A percentile compares a stretch with the other conserved stretches of the same genome.
These are phyloP conservation scores for Philopotamus ludificatus DNA, from an alignment of 1,140 invertebrate genomes.

Conservation along the genomic window DNA sequence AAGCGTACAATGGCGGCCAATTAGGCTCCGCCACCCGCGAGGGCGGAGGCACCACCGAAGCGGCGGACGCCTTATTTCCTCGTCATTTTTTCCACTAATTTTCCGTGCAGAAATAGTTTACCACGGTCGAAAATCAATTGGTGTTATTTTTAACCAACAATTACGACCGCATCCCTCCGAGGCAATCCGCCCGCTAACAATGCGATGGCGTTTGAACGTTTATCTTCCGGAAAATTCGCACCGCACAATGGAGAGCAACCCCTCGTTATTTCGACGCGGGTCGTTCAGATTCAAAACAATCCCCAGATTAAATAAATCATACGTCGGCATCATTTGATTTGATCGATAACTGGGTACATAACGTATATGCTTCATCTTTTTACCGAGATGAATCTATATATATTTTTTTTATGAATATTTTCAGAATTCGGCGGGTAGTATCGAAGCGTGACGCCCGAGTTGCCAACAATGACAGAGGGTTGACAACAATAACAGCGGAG, in stretches of 20 bases:
- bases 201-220: slow-evolving; percentile 29
- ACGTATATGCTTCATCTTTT: too few relatives aligned
- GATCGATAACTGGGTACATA: too few relatives aligned
- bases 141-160: too few relatives aligned
- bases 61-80: not conserved
- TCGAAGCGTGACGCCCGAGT: not conserved
- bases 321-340: too few relatives aligned
- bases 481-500: slow-evolving; percentile 26
- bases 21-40: slow-evolving; percentile 12
- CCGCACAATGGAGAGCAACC: slow-evolving; percentile 14
- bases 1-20: slow-evolving; percentile 38
- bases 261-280: not conserved
- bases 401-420: too few relatives aligned
- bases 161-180: not conserved
- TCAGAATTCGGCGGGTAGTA: not conserved
- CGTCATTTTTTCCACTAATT: not conserved
- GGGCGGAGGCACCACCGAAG: not conserved
- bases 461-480: slow-evolving; percentile 9
- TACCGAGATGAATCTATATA: not conserved
- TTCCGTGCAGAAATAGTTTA: not conserved
- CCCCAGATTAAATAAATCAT: not conserved
- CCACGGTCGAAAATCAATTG: too few relatives aligned
- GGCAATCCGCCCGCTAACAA: slow-evolving; percentile 17
- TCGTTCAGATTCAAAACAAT: not conserved
- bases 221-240: slow-evolving; percentile 39